Conservation (phyloP, 2,113 vertebrate species). For the Clarias macrocephalus region DNA sequence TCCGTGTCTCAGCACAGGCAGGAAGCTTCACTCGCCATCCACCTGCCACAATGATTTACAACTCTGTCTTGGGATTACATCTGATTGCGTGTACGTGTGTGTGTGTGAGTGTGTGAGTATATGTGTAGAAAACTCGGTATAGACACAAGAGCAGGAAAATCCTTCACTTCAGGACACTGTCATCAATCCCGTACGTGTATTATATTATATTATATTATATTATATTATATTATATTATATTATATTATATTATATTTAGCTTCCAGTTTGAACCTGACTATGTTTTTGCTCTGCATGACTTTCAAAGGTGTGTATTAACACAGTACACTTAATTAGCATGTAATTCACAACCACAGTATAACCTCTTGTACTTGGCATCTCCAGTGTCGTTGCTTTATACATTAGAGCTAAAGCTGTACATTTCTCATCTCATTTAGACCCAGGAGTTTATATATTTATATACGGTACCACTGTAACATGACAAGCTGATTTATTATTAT, state of each 20-base stretch:
- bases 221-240: no score
- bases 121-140: neutral
- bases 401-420: no score
- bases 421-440: no score
- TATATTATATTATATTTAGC: neutral
- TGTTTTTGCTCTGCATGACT: neutral
- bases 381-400: no score
- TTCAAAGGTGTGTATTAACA: neutral
- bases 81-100: slow-evolving; percentile 9
- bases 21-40: slow-evolving; percentile 12
- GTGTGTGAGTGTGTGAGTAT: slow-evolving; percentile 31
- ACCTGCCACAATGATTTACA: slow-evolving; percentile 9
- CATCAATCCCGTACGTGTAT: neutral
- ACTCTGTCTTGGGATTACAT: neutral
- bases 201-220: neutral
- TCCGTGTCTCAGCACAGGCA: neutral
- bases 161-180: neutral
- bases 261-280: neutral
- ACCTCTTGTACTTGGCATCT: no score
- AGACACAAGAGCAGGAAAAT: neutral
- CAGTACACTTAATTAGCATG: neutral
- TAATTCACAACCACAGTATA: no score
- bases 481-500: no score
- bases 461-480: no score
- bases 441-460: no score